phyloP scores from a whole-genome alignment of 2,888 invertebrate species.

The Ecliptopera silaceata region DNA sequence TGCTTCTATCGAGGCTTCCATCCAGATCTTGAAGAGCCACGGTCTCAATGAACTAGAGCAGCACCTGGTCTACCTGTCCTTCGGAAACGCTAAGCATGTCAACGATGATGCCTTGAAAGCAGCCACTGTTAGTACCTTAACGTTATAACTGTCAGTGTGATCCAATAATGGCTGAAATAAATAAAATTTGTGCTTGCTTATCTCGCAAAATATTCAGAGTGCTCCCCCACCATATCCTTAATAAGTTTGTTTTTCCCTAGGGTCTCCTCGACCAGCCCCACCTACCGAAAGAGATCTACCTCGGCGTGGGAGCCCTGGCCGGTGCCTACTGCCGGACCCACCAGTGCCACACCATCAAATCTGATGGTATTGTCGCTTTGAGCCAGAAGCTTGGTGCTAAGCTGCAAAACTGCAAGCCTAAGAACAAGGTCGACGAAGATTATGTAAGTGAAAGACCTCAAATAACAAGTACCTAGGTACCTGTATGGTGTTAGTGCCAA shows the following conservation, averaged over 20 bases:
- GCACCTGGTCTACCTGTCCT: slow-evolving; percentile 85
- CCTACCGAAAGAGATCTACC: slow-evolving; percentile 86
- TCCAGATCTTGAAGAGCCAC: slow-evolving; percentile 86
- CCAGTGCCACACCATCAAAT: slow-evolving; percentile 75
- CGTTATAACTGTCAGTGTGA: neutral
- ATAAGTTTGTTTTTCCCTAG: slow-evolving; percentile 50
- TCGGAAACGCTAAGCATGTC: slow-evolving; percentile 87
- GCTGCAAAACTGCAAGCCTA: slow-evolving; percentile 86
- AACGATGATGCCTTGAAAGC: slow-evolving; percentile 85
- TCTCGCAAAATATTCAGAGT: no score
- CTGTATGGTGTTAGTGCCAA: no score
- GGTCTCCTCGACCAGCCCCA: slow-evolving; percentile 83
- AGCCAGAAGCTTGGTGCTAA: slow-evolving; percentile 86
- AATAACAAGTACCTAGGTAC: no score
- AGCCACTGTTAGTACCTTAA: slow-evolving; percentile 71
- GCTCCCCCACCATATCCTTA: no score
- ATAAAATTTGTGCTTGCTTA: no score
- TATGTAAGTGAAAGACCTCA: slow-evolving; percentile 56
- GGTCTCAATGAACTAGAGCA: slow-evolving; percentile 83
- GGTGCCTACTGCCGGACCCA: slow-evolving; percentile 88
- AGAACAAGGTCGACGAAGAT: slow-evolving; percentile 86
- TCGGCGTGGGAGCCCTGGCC: slow-evolving; percentile 89
- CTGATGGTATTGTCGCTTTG: slow-evolving; percentile 84
- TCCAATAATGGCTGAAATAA: no score
- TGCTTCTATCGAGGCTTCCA: slow-evolving; percentile 87